Conservation (phyloP, 2,113 vertebrate genomes). For the Centropristis striata region DNA sequence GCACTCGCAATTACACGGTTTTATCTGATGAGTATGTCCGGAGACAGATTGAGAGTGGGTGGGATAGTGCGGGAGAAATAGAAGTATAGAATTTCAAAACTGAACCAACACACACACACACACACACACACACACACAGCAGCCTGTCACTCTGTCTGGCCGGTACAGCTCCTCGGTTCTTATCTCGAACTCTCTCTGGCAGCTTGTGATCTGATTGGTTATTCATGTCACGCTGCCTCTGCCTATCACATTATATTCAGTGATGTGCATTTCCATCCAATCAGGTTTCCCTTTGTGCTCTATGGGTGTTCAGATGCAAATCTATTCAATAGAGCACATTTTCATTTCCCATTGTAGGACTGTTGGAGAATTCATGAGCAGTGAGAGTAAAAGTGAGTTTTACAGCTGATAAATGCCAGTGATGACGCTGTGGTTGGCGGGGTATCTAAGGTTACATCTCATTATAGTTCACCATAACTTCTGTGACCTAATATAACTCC, state of each 20-base stretch:
- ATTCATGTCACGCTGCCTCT: conserved; percentile 78
- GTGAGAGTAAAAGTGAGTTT: conserved; percentile 57
- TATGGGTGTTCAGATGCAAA: conserved; percentile 83
- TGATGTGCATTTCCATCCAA: conserved; percentile 82
- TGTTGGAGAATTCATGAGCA: conserved; percentile 65
- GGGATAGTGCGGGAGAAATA: conserved; percentile 18
- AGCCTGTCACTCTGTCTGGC: conserved; percentile 57
- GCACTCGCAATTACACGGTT: conserved; percentile 25
- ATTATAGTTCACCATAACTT: conserved; percentile 11
- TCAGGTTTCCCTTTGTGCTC: conserved; percentile 80
- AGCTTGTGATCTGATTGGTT: conserved; percentile 79
- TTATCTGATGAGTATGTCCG: conserved; percentile 42
- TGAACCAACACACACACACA: neutral
- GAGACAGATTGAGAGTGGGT: conserved; percentile 55
- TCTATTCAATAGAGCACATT: conserved; percentile 81
- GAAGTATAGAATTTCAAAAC: conserved; percentile 57
- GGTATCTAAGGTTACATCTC: conserved; percentile 29
- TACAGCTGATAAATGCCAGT: conserved; percentile 67
- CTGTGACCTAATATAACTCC: neutral
- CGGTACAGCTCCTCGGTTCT: conserved; percentile 54
- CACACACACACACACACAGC: conserved; percentile 13
- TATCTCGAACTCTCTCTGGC: conserved; percentile 69
- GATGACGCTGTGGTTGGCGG: conserved; percentile 14
- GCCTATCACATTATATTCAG: conserved; percentile 78
- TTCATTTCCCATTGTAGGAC: conserved; percentile 79